Conservation (phyloP, 2,113 vertebrate genomes). For the Sakesphorus luctuosus region DNA sequence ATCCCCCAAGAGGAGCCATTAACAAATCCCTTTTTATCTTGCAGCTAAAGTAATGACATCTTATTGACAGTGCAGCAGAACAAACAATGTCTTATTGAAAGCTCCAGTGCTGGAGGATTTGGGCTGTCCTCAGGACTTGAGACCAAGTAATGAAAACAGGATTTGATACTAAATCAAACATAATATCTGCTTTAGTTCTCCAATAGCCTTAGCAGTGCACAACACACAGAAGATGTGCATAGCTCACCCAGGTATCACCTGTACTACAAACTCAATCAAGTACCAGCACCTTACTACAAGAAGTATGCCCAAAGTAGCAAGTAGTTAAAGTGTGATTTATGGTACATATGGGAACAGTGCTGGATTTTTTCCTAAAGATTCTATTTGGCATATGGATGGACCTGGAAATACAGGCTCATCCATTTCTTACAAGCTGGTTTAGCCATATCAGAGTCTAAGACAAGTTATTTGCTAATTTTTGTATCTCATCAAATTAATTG, state of each 20-base stretch:
- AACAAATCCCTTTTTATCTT: slow-evolving; percentile 52
- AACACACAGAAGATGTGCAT: not conserved
- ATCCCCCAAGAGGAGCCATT: slow-evolving; percentile 14
- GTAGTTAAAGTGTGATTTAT: not conserved
- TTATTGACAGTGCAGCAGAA: slow-evolving; percentile 36
- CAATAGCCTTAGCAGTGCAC: not conserved
- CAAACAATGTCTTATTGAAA: slow-evolving; percentile 60
- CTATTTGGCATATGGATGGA: not conserved
- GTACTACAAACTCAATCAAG: not conserved
- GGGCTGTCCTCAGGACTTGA: slow-evolving; percentile 16
- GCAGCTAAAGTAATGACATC: slow-evolving; percentile 28
- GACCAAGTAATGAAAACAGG: slow-evolving; percentile 28
- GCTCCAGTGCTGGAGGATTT: slow-evolving; percentile 28
- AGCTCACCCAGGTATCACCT: not conserved
- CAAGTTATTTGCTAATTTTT: not conserved
- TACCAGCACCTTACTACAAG: not conserved
- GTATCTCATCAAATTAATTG: not conserved
- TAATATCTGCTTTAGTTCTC: not conserved
- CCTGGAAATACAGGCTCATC: not conserved
- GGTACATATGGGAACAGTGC: not conserved
- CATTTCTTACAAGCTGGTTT: not conserved
- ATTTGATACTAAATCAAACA: slow-evolving; percentile 30
- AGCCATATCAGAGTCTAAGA: not conserved
- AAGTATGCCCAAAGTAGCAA: not conserved
- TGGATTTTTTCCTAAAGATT: not conserved